Evolutionary conservation across 2,113 vertebrate species (phyloP).

Genomic region (Larimichthys crocea): DNA sequence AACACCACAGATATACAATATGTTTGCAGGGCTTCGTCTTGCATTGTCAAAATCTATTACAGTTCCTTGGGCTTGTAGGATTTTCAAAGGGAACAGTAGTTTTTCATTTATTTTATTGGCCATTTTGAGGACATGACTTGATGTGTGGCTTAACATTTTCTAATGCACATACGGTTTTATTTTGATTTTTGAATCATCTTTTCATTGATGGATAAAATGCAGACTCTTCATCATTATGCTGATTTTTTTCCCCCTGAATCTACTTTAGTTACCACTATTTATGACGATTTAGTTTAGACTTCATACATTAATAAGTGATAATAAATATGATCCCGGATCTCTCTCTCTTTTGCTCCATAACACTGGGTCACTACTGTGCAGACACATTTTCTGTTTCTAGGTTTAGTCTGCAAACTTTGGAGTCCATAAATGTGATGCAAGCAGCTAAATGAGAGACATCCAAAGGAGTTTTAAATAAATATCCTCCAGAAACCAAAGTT

Average conservation of each 20-base stretch:
- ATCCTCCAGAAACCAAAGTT: too few species aligned
- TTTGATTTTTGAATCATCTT: constrained; percentile 22
- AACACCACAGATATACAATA: constrained; percentile 11
- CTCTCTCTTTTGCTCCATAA: too few species aligned
- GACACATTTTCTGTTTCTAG: too few species aligned
- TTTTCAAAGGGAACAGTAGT: constrained; percentile 64
- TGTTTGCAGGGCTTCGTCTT: constrained; percentile 4
- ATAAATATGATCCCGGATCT: background rate
- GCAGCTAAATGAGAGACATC: background rate
- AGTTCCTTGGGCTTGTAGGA: constrained; percentile 32
- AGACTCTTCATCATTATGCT: constrained; percentile 4
- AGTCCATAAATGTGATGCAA: background rate
- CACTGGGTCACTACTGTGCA: too few species aligned
- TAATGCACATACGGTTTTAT: constrained; percentile 42
- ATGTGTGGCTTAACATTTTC: constrained; percentile 52
- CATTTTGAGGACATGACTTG: constrained; percentile 44
- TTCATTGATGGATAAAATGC: constrained; percentile 23
- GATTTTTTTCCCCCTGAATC: background rate
- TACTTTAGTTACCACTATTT: constrained; percentile 14
- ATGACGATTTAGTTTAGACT: background rate
- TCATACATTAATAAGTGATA: too few species aligned
- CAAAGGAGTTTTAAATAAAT: too few species aligned
- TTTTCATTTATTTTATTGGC: constrained; percentile 45
- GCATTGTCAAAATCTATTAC: constrained; percentile 5
- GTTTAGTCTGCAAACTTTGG: background rate